Base-by-base conservation (phyloP, 2,113 vertebrate genomes). In the Cephalopholis sonnerati region DNA sequence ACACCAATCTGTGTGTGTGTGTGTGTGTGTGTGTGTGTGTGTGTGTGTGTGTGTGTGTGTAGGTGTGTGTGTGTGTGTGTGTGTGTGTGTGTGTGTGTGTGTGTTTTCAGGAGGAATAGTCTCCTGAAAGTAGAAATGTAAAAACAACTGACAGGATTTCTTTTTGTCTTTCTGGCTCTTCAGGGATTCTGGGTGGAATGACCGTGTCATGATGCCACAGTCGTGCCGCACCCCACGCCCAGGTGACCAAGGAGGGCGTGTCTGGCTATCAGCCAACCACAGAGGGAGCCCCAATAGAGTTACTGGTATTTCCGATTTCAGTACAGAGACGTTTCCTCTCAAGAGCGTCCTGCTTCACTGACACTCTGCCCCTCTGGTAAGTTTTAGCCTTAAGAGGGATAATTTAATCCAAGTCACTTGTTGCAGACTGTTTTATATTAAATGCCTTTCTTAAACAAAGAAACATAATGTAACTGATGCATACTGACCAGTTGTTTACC, bases 121-220 rank as follows among this genome's bases (percentile, higher is more conserved):
- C 11, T 12, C 15, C 24, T 36, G 32, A 36, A 36, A 36, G 32
- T 36, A 36, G 32, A 36, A 36, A 1, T 36, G 32, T 36, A 36
- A 36, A 36, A 32, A 27, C 4, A 3, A 5, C 18, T 59, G 18
- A 24, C 48, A n/a, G 62, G 6, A 54, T 59, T 69, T 41, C 5
- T 54, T 46, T 39, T 58, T 74, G 39, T 50, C 3, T 61, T 77
- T 63, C 7, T 66, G 29, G 76, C 54, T 92, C 51, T 80, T 46
- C 27, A 93, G 91, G 83, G 68, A 59, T 65, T 85, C 85, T 66
- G 80, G 86, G 72, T 90, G 94, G 92, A 90, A 95, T 96, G 95
- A 90, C 72, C 69, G 73, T 77, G 71, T 85, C 91, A 95, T 92
- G 90, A 96, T 95, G 95, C 82, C 81, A 89, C 84, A 87, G 62